Evolutionary conservation across 2,113 vertebrate species (phyloP), one percentile per base, ranked within the genome.

Genomic region (Hoplias malabaricus): DNA sequence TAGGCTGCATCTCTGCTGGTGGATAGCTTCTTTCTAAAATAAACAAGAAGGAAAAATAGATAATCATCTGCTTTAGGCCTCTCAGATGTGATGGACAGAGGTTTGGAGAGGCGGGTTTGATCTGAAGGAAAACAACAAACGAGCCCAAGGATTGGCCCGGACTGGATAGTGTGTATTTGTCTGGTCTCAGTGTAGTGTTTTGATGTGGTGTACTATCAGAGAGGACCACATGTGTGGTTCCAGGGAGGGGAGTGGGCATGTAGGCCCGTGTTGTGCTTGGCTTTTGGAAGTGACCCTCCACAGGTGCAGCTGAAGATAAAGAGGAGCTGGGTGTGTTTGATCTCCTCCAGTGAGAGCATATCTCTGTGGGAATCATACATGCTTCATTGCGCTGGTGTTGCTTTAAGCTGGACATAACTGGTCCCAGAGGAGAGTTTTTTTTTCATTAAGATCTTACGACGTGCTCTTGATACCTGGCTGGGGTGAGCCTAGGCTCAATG

Each of bases 261-360:
- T 5, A 63, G 78, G 16, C 73, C 50, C 4, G 16, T 75, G 69
- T 83, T 83, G 56, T 76, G 65, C 42, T 72, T 81, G 81, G 77
- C 81, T 72, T n/a, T 53, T 46, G 40, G 63, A 50, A 76, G 68
- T 38, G 78, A 77, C 69, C 42, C 63, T 67, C 70, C 73, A 80
- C 67, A 79, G 68, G 75, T 85, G 79, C 75, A 71, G 72, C 69
- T 56, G 43, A 68, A 83, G 56, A 85, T 83, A 79, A 83, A 81
- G 75, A 71, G 25, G 29, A 40, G 42, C 6, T n/a, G 66, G 8
- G 43, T 46, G 19, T 42, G 62, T 81, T 83, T 85, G 77, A 85
- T 83, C 79, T 74, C 31, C 19, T 34, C 68, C 4, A 16, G 50
- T 40, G 11, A 59, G 68, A 72, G 36, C 14, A 25, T 48, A 65